Evolutionary conservation across 2,797 vertebrate species (phyloP).

Genomic region (Lacerta agilis): DNA sequence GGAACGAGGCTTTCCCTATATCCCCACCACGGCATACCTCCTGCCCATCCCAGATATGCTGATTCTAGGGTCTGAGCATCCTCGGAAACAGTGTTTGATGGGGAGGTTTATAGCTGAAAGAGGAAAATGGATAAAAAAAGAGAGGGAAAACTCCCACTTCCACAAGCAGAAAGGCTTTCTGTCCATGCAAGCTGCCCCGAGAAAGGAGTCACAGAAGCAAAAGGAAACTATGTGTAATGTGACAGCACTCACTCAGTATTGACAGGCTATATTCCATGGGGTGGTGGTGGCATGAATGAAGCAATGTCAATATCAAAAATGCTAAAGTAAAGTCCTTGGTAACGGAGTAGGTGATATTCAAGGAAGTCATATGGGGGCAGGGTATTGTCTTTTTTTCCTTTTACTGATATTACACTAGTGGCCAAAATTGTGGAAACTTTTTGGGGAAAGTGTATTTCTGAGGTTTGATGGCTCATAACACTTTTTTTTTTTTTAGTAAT

Average conservation of each 20-base stretch:
- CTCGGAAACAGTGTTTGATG: background rate
- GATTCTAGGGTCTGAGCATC: background rate
- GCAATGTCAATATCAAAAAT: background rate
- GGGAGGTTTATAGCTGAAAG: no score
- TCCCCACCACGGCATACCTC: background rate
- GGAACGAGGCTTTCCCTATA: background rate
- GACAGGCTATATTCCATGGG: background rate
- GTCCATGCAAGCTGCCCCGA: background rate
- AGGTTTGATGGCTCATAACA: no score
- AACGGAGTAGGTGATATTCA: no score
- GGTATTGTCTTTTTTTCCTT: no score
- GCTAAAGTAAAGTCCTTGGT: background rate
- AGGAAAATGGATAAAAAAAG: no score
- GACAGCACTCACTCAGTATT: background rate
- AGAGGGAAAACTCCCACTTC: no score
- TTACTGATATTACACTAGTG: no score
- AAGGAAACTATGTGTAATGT: background rate
- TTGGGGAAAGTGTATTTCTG: no score
- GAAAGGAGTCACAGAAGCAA: background rate
- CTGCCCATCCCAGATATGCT: background rate
- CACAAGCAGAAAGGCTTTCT: background rate
- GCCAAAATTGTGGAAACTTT: no score
- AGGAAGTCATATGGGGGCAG: no score
- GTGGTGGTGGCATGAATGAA: background rate
- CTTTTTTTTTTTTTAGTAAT: no score